These are phyloP conservation scores for Drosophila chauvacae DNA, from an alignment of 1,140 invertebrate genomes.

Conservation along the genomic window DNA sequence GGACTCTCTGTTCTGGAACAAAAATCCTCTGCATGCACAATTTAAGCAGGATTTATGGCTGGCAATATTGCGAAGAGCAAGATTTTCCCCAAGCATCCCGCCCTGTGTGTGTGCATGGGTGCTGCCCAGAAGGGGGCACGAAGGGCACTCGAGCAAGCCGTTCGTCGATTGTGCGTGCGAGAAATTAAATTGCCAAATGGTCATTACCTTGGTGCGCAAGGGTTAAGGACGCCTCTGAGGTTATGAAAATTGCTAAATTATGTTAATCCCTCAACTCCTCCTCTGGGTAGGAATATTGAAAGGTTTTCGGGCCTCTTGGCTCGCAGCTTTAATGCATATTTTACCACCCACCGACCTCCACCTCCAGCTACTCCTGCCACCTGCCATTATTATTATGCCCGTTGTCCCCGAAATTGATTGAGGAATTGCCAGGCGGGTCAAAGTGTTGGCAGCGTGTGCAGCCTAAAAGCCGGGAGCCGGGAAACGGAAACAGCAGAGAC, in stretches of 20 bases:
- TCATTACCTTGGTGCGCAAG: conserved; percentile 69
- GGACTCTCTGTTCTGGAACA: conserved; percentile 74
- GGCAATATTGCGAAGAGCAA: conserved; percentile 76
- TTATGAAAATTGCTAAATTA: conserved; percentile 78
- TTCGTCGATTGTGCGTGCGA: conserved; percentile 79
- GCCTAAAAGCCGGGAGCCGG: conserved; percentile 28
- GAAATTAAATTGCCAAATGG: conserved; percentile 82
- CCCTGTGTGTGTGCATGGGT: neutral
- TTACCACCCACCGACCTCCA: conserved; percentile 14
- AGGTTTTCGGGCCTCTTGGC: conserved; percentile 34
- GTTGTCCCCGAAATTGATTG: conserved; percentile 66
- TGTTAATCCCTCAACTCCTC: conserved; percentile 58
- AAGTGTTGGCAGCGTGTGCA: conserved; percentile 30
- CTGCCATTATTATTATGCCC: conserved; percentile 52
- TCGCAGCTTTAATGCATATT: conserved; percentile 38
- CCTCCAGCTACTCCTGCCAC: neutral
- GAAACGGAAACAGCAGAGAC: conserved; percentile 2
- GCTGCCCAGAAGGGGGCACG: neutral
- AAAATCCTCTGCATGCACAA: conserved; percentile 83
- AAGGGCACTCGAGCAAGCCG: conserved; percentile 45
- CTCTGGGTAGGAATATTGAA: conserved; percentile 61
- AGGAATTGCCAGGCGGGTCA: conserved; percentile 71
- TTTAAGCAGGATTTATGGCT: conserved; percentile 83
- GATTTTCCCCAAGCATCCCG: conserved; percentile 41
- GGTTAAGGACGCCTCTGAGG: conserved; percentile 66